These are phyloP conservation scores for Sialis lutaria DNA, from an alignment of 2,888 invertebrate genomes.

Conservation along the genomic window DNA sequence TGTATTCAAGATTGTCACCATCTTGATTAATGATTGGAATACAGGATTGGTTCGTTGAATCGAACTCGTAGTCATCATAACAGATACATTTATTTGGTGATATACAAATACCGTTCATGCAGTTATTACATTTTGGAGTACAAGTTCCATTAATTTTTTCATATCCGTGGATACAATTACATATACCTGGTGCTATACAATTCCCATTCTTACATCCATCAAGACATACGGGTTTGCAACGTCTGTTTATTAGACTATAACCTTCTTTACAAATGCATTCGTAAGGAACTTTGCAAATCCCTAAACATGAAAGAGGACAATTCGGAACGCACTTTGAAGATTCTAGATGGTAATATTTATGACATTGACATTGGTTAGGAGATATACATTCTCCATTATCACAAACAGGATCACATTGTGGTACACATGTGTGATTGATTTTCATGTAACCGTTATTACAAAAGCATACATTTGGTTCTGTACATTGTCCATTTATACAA, in stretches of 20 bases:
- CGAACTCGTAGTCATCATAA: slow-evolving; percentile 12
- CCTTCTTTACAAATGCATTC: slow-evolving; percentile 12
- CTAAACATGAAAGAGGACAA: slow-evolving; percentile 7
- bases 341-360: slow-evolving; percentile 7
- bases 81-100: slow-evolving; percentile 18
- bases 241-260: slow-evolving; percentile 14
- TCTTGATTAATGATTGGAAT: too few species aligned
- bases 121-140: slow-evolving; percentile 12
- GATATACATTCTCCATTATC: neutral
- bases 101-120: slow-evolving; percentile 20
- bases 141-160: slow-evolving; percentile 6
- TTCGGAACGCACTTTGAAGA: slow-evolving; percentile 7
- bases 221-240: slow-evolving; percentile 14
- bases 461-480: slow-evolving; percentile 20
- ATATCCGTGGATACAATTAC: slow-evolving; percentile 20
- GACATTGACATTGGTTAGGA: slow-evolving; percentile 10
- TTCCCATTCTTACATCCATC: slow-evolving; percentile 19
- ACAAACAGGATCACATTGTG: neutral
- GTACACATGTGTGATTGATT: neutral
- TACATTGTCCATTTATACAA: slow-evolving; percentile 19
- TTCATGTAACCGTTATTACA: slow-evolving; percentile 16
- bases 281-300: slow-evolving; percentile 10
- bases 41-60: neutral
- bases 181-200: slow-evolving; percentile 19
- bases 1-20: too few species aligned